A percentile compares a stretch with the other conserved stretches of the same genome.
These are phyloP conservation scores for Zaprionus obscuricornis DNA, from an alignment of 2,888 invertebrate genomes.

Conservation along the genomic window DNA sequence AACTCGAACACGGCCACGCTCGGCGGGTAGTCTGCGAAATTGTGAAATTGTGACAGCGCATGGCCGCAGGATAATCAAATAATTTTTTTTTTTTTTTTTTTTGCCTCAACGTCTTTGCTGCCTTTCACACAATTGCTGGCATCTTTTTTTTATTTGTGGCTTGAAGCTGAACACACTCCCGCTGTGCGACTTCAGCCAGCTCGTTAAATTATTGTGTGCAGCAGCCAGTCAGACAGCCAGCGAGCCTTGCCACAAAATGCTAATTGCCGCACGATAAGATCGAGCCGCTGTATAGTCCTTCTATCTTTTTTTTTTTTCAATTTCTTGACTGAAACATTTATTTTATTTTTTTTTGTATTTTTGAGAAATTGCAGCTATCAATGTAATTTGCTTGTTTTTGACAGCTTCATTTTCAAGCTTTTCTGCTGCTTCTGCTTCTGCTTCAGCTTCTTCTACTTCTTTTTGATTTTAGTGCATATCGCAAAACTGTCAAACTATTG, in stretches of 20 bases:
- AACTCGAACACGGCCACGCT: conserved; percentile 45
- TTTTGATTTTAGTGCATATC: conserved; percentile 53
- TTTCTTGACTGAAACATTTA: conserved; percentile 49
- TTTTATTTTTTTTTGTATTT: too few relatives aligned
- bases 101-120: too few relatives aligned
- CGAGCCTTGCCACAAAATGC: conserved; percentile 78
- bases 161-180: conserved; percentile 29
- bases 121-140: conserved; percentile 43
- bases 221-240: too few relatives aligned
- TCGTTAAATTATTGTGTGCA: conserved; percentile 77
- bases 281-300: conserved; percentile 39
- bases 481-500: conserved; percentile 69
- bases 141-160: conserved; percentile 43
- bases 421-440: conserved; percentile 16
- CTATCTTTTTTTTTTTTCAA: conserved; percentile 1
- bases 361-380: conserved; percentile 75
- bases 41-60: conserved; percentile 81
- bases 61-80: conserved; percentile 81
- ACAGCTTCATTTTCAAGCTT: conserved; percentile 51
- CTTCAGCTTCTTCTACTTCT: conserved; percentile 1
- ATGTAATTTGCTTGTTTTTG: conserved; percentile 59
- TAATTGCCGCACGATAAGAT: conserved; percentile 78
- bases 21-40: conserved; percentile 73
- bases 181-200: conserved; percentile 37
- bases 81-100: conserved; percentile 57